Evolutionary conservation across 2,888 invertebrate species (phyloP), one percentile per base, ranked within the genome.

Genomic region (Apamea epomidion): DNA sequence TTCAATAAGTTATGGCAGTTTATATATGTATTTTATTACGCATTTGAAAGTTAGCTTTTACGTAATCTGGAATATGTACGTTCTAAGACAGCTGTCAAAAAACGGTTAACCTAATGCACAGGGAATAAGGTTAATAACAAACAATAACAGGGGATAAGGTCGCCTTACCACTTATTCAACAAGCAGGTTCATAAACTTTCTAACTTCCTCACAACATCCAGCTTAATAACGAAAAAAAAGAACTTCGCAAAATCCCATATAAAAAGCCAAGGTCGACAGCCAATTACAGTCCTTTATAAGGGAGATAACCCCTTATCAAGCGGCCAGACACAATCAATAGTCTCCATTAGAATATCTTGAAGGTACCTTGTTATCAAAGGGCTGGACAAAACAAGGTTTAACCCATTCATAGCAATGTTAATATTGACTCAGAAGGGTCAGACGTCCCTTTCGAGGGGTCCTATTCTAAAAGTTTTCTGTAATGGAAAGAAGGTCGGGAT

Each of bases 371-470:
- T 83, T 88, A 85, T 86, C 82, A 84, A 86, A 87, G 87, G 86
- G n/a, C 74, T 84, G 89, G 75, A 81, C 88, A 80, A 90, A 87
- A 90, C 84, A 89, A 80, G 86, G 78, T 78, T 77, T 48, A 58
- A 76, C 86, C 84, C 83, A 81, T 84, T 82, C 87, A 86, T 82
- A 83, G 83, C 86, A 87, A 85, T 85, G 90, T 82, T 89, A 92
- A 92, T 92, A 91, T 92, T 92, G 88, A 90, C 90, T 89, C 78
- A 73, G 86, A 86, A 82, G 67, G 74, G 79, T 78, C 45, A 71
- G 78, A 80, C 78, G 65, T 74, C 83, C 88, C 67, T 85, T 89
- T 68, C 42, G 37, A 81, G 73, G 62, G 71, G 79, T 29, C 37
- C 76, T 87, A 86, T 85, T 85, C 84, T 74, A 25, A 68, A 71